phyloP scores from a whole-genome alignment of 2,113 vertebrate genomes.

The Esox niger region DNA sequence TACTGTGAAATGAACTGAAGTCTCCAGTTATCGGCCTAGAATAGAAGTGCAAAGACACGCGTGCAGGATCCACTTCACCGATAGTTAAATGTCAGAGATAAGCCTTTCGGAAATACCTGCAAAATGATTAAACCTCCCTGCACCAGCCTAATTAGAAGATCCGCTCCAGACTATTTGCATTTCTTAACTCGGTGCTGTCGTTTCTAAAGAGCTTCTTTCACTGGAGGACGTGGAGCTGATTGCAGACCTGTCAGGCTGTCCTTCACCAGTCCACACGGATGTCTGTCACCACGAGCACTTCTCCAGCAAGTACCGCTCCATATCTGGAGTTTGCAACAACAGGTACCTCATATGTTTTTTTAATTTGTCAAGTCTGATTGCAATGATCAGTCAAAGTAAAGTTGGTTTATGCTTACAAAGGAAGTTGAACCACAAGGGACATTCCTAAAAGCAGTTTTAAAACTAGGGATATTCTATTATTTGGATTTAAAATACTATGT shows the following conservation, averaged over 20 bases:
- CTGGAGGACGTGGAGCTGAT: constrained; percentile 67
- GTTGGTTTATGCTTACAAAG: too few relatives aligned
- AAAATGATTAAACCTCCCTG: background rate
- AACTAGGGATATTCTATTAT: too few relatives aligned
- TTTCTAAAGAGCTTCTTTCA: constrained; percentile 68
- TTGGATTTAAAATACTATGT: too few relatives aligned
- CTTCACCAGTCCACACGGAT: constrained; percentile 61
- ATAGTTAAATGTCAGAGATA: too few relatives aligned
- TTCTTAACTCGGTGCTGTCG: constrained; percentile 19
- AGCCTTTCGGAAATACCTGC: too few relatives aligned
- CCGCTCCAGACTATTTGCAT: constrained; percentile 9
- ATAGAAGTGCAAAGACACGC: too few relatives aligned
- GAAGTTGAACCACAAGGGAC: too few relatives aligned
- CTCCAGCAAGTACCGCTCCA: constrained; percentile 78
- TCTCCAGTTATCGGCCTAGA: too few relatives aligned
- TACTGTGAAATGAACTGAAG: too few relatives aligned
- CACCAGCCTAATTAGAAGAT: background rate
- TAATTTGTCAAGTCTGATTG: background rate
- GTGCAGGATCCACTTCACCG: too few relatives aligned
- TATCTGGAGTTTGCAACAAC: constrained; percentile 90
- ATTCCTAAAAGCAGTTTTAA: too few relatives aligned
- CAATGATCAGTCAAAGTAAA: too few relatives aligned
- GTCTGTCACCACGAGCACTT: constrained; percentile 71
- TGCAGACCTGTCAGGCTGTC: constrained; percentile 80
- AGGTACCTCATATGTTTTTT: constrained; percentile 69